A percentile compares a stretch with the other conserved stretches of the same genome.
Conservation (phyloP, 2,888 invertebrate genomes). For the Thecophora atra region DNA sequence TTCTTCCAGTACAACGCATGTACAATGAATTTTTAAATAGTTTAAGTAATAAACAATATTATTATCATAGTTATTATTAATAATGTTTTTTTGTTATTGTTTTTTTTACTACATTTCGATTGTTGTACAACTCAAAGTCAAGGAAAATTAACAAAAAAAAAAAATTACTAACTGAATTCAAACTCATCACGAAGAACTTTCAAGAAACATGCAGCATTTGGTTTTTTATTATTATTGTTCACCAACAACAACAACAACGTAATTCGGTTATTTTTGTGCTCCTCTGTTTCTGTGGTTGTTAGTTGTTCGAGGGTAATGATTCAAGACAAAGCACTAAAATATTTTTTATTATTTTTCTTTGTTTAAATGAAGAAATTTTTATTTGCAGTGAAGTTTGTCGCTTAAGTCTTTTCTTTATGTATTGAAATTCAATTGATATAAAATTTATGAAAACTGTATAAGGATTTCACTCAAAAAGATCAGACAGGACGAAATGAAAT, state of each 20-base stretch:
- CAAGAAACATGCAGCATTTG: not conserved
- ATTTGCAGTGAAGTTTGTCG: constrained; percentile 13
- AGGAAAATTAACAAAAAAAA: constrained; percentile 12
- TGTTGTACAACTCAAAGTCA: constrained; percentile 30
- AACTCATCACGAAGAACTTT: not conserved
- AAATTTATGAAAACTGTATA: too few relatives aligned
- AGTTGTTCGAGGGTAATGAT: not conserved
- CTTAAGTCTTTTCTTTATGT: constrained; percentile 17
- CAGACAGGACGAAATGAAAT: too few relatives aligned
- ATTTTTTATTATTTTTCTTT: not conserved
- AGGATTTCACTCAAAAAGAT: too few relatives aligned
- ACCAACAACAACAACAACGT: not conserved
- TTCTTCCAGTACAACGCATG: too few relatives aligned
- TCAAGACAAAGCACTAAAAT: not conserved
- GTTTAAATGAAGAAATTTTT: not conserved
- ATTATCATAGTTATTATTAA: too few relatives aligned
- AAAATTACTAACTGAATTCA: not conserved
- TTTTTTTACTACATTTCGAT: not conserved
- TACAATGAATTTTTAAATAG: too few relatives aligned
- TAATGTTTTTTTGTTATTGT: not conserved
- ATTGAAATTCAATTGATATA: not conserved
- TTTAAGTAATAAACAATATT: too few relatives aligned
- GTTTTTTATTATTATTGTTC: not conserved
- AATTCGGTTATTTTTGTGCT: too few relatives aligned
- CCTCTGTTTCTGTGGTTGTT: not conserved